Percentiles rank a stretch among this genome's conserved stretches.
These are phyloP conservation scores for Drosophila formosana DNA, from an alignment of 2,888 invertebrate species.

Conservation along the genomic window DNA sequence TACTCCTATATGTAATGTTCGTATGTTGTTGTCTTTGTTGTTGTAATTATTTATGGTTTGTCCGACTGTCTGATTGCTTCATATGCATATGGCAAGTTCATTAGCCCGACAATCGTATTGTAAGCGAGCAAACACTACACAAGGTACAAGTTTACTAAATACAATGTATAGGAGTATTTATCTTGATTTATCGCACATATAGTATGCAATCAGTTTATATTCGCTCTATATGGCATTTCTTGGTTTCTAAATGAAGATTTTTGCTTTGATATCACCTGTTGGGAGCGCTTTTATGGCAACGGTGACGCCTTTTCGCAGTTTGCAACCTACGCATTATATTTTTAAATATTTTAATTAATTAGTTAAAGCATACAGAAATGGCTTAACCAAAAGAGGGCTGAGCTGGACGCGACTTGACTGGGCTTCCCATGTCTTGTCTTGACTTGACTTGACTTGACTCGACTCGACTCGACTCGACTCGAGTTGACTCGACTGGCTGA, in stretches of 20 bases:
- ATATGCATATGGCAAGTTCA: conserved; percentile 58
- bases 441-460: conserved; percentile 1
- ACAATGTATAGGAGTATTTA: conserved; percentile 19
- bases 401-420: conserved; percentile 4
- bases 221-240: conserved; percentile 51
- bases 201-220: conserved; percentile 21
- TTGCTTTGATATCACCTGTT: conserved; percentile 50
- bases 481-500: neutral
- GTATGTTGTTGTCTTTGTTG: conserved; percentile 2
- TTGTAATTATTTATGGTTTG: conserved; percentile 33
- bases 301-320: conserved; percentile 67
- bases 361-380: conserved; percentile 41
- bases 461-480: conserved; percentile 1
- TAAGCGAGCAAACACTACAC: conserved; percentile 17
- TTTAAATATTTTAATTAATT: conserved; percentile 65
- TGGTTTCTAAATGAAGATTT: conserved; percentile 58
- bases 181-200: conserved; percentile 47
- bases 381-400: conserved; percentile 16
- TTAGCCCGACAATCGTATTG: conserved; percentile 48
- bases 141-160: conserved; percentile 10
- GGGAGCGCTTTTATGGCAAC: conserved; percentile 54
- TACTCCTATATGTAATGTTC: conserved; percentile 19
- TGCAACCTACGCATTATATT: conserved; percentile 47
- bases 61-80: conserved; percentile 42
- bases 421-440: neutral